A percentile compares a stretch with the other conserved stretches of the same genome.
These are phyloP conservation scores for Troilus luridus DNA, from an alignment of 2,888 invertebrate genomes.

Conservation along the genomic window DNA sequence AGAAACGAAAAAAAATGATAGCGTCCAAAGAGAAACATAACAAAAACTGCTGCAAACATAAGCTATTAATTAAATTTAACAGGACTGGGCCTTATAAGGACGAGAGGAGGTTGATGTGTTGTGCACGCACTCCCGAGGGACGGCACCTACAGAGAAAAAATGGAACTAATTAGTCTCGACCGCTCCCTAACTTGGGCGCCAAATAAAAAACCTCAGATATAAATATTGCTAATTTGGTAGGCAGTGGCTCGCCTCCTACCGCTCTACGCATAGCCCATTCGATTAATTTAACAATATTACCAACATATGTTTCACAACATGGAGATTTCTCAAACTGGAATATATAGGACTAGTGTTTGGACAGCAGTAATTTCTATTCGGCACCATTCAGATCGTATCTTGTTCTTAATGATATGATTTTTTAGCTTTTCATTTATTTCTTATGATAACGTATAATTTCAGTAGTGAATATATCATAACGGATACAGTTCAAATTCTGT, in stretches of 20 bases:
- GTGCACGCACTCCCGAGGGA: slow-evolving; percentile 30
- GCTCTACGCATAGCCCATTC: slow-evolving; percentile 47
- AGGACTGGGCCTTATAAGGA: not conserved
- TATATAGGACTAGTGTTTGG: not conserved
- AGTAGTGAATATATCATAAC: not conserved
- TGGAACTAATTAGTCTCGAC: slow-evolving; percentile 39
- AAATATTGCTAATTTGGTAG: slow-evolving; percentile 43
- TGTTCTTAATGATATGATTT: not conserved
- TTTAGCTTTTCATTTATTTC: not conserved
- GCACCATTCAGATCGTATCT: not conserved
- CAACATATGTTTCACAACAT: slow-evolving; percentile 45
- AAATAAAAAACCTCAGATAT: slow-evolving; percentile 40
- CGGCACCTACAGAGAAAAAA: slow-evolving; percentile 47
- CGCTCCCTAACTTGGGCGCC: slow-evolving; percentile 44
- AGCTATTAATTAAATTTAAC: slow-evolving; percentile 50
- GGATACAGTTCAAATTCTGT: not conserved
- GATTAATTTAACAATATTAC: slow-evolving; percentile 38
- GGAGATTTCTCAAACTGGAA: not conserved
- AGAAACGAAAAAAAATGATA: not conserved
- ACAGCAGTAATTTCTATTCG: slow-evolving; percentile 13
- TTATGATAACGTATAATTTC: not conserved
- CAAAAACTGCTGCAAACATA: slow-evolving; percentile 42
- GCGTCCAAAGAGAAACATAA: slow-evolving; percentile 14
- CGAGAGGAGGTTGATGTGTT: slow-evolving; percentile 46
- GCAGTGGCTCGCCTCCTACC: slow-evolving; percentile 45